phyloP scores from a whole-genome alignment of 2,888 invertebrate genomes.

The Syritta pipiens region DNA sequence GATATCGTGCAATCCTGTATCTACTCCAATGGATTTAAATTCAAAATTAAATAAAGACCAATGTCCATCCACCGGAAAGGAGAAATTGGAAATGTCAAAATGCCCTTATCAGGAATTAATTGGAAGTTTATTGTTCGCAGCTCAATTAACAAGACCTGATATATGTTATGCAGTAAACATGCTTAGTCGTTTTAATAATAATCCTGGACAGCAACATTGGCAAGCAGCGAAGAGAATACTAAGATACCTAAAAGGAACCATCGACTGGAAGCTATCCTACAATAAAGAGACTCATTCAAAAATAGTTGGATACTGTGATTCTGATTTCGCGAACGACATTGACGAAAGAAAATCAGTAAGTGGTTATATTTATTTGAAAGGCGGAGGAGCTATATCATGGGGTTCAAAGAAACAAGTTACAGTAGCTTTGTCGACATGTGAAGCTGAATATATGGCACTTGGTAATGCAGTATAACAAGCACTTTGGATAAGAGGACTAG shows the following conservation, averaged over 20 bases:
- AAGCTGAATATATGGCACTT: constrained; percentile 21
- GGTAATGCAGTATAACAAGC: constrained; percentile 13
- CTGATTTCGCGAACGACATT: background rate
- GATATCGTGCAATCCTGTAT: background rate
- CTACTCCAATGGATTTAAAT: background rate
- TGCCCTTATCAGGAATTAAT: background rate
- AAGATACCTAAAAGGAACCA: background rate
- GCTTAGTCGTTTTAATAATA: background rate
- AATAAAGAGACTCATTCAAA: background rate
- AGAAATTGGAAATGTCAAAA: background rate
- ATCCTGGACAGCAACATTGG: background rate
- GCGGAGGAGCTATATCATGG: constrained; percentile 7
- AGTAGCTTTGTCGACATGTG: background rate
- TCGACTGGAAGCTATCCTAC: background rate
- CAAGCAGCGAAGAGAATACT: background rate
- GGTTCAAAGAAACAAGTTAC: constrained; percentile 11
- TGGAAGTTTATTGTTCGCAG: background rate
- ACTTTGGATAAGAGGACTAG: constrained; percentile 4
- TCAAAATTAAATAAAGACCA: background rate
- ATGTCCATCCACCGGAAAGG: background rate
- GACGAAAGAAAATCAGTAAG: background rate
- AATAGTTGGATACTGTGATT: background rate
- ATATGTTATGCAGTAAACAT: background rate
- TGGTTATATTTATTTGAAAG: background rate
- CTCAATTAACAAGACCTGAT: background rate